phyloP scores from a whole-genome alignment of 2,113 vertebrate genomes.

The Passer domesticus region DNA sequence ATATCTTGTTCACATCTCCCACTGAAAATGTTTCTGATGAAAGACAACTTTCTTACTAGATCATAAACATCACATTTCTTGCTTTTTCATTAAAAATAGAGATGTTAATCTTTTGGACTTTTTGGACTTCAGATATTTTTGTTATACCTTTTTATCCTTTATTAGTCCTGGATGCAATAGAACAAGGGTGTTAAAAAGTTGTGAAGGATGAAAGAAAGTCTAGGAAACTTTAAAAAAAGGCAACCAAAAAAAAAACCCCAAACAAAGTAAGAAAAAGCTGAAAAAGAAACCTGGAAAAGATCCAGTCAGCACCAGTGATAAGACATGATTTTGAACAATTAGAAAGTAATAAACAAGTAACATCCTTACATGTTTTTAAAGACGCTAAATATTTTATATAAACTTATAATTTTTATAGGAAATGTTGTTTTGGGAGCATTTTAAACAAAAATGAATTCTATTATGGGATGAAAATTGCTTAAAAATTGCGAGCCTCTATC shows the following conservation, averaged over 20 bases:
- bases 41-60: background rate
- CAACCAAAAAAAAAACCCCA: rapidly evolving
- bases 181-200: background rate
- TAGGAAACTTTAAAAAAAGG: background rate
- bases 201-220: background rate
- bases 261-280: background rate
- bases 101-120: background rate
- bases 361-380: background rate
- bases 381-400: background rate
- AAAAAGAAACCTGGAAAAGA: background rate
- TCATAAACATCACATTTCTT: background rate
- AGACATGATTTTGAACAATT: background rate
- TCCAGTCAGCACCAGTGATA: background rate
- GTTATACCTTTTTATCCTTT: background rate
- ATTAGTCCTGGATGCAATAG: background rate
- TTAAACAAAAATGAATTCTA: background rate
- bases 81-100: background rate
- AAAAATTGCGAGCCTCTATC: rapidly evolving
- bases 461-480: background rate
- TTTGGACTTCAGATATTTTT: background rate
- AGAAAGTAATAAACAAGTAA: background rate
- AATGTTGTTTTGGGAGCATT: background rate
- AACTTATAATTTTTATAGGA: background rate
- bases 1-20: background rate
- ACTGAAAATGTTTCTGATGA: background rate